Evolutionary conservation across 2,113 vertebrate species (phyloP).

Genomic region (Callorhinus ursinus): DNA sequence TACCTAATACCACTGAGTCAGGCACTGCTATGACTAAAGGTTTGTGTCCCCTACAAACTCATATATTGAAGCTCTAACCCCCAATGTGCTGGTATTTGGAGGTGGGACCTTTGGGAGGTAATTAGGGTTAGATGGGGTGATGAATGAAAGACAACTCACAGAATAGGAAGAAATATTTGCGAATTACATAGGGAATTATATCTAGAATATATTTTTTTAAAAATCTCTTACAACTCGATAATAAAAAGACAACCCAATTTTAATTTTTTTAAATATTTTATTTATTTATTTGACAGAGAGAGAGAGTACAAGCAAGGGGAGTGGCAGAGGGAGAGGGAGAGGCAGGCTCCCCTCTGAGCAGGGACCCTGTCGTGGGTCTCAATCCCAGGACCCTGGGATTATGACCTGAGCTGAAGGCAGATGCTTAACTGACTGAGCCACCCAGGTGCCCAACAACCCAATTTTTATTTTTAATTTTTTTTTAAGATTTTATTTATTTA

Average conservation of each 20-base stretch:
- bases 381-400: too few relatives aligned
- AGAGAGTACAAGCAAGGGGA: too few relatives aligned
- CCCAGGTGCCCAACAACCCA: too few relatives aligned
- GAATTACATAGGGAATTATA: background rate
- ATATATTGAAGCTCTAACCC: background rate
- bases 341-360: too few relatives aligned
- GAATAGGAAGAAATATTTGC: background rate
- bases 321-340: too few relatives aligned
- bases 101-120: background rate
- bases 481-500: too few relatives aligned
- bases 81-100: background rate
- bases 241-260: background rate
- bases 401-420: too few relatives aligned
- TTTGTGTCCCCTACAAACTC: background rate
- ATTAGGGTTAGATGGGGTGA: background rate
- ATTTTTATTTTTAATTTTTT: background rate
- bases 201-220: background rate
- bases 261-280: background rate
- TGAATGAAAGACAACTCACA: background rate
- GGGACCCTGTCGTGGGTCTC: too few relatives aligned
- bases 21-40: background rate
- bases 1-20: background rate
- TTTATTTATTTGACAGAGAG: too few relatives aligned
- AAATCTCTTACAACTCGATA: background rate
- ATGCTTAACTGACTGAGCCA: too few relatives aligned